Evolutionary conservation across 1,140 invertebrate species (phyloP), one percentile per base, ranked within the genome.

Genomic region (Stegodyphus mimosarum): DNA sequence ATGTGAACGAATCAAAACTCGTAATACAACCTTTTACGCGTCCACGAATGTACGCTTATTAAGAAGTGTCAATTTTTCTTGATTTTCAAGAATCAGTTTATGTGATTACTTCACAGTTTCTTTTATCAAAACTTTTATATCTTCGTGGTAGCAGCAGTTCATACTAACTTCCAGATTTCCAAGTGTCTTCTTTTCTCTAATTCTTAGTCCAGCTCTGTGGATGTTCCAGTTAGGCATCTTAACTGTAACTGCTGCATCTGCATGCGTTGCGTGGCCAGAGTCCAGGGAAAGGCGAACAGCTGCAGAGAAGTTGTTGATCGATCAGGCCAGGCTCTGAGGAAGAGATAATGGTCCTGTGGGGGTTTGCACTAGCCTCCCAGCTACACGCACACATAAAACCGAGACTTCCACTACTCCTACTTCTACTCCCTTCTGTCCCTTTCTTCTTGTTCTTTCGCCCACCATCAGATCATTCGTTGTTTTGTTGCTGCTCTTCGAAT

Each of bases 261-360:
- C 75, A 77, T 77, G 60, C 17, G 15, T 80, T 52, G 78, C 78
- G 78, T 80, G 78, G 78, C 64, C 75, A 60, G 48, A 71, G 69
- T 48, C 17, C 17, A 18, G 48, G 67, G 74, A 76, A 50, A 76
- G 74, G 49, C 74, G 64, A 78, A 67, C 75, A 78, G 78, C 78
- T 80, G 78, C 69, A 48, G 52, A 71, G 75, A 78, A 78, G 75
- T 69, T 78, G 75, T 63, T 71, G 78, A 80, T 80, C 78, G 78
- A 80, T 80, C 67, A 60, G 18, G 9, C 18, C 48, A 13, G 69
- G 18, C 67, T 80, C 78, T 71, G 67, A 67, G 18, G 49, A 70
- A 71, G 78, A 80, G 78, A 80, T 80, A 80, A 80, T 80, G 78
- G 78, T 80, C 78, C 78, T 80, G 50, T 13, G 78, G 78, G 77